Evolutionary conservation across 2,797 vertebrate species (phyloP).

Genomic region (Petrocephalus schoutedeni): DNA sequence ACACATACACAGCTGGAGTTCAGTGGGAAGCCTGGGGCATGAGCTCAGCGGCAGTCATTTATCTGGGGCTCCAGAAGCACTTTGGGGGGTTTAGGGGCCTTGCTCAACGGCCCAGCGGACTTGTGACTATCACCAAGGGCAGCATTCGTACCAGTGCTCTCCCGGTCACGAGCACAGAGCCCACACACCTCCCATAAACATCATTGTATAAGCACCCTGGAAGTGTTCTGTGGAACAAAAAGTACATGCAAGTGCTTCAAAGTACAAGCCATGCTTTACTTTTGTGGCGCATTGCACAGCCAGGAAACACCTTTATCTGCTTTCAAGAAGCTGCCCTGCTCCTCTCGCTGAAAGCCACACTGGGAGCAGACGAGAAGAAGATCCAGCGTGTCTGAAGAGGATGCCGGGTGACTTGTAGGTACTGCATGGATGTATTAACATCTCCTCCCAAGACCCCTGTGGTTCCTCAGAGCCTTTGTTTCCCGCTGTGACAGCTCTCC

Average conservation of each 20-base stretch:
- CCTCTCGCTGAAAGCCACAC: not conserved
- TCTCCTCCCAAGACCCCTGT: not conserved
- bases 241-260: not conserved
- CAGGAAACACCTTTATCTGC: not conserved
- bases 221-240: not conserved
- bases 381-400: not conserved
- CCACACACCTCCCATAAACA: not conserved
- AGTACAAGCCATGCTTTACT: not conserved
- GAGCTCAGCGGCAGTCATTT: not conserved
- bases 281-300: not conserved
- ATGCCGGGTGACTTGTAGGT: not conserved
- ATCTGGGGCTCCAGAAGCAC: not conserved
- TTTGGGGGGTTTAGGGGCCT: not conserved
- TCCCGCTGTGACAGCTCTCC: conserved; percentile 1
- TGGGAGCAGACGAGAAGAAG: not conserved
- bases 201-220: not conserved
- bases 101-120: not conserved
- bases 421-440: not conserved
- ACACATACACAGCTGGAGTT: not conserved
- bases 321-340: not conserved
- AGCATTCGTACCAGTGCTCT: not conserved
- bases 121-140: not conserved
- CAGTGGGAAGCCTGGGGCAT: not conserved
- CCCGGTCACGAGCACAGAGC: not conserved
- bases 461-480: not conserved